Evolutionary conservation across 2,113 vertebrate genomes (phyloP).

Genomic region (Catagonus wagneri): DNA sequence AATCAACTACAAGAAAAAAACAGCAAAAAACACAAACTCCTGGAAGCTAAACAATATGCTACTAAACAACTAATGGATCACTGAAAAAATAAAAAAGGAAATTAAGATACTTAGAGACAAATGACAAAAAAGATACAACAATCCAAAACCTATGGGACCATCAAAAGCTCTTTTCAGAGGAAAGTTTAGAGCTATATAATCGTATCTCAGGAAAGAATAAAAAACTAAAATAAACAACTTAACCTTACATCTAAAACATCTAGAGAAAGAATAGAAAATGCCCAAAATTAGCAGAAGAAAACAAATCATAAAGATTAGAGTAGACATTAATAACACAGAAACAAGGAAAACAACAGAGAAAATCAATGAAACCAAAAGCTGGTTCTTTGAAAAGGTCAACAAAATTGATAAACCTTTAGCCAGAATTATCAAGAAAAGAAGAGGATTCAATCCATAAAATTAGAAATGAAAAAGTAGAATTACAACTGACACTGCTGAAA

Average conservation of each 20-base stretch:
- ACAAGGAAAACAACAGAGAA: no score
- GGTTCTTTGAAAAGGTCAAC: no score
- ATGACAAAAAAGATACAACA: no score
- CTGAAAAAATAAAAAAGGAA: not conserved
- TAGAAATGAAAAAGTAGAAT: not conserved
- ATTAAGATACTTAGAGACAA: not conserved
- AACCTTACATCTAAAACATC: not conserved
- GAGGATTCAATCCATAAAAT: not conserved
- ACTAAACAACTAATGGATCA: not conserved
- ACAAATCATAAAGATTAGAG: no score
- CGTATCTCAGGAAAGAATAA: not conserved
- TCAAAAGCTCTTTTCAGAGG: not conserved
- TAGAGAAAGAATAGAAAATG: no score
- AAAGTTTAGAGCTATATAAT: not conserved
- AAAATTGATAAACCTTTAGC: no score
- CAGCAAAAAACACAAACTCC: no score
- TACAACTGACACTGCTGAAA: not conserved
- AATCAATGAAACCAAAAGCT: no score
- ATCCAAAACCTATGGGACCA: not conserved
- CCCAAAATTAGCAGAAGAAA: no score
- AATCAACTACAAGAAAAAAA: no score
- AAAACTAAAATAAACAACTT: no score
- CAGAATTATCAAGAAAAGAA: not conserved
- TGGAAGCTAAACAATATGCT: not conserved
- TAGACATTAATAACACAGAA: no score